Conservation (phyloP, 1,140 invertebrate genomes). For the Mya arenaria region DNA sequence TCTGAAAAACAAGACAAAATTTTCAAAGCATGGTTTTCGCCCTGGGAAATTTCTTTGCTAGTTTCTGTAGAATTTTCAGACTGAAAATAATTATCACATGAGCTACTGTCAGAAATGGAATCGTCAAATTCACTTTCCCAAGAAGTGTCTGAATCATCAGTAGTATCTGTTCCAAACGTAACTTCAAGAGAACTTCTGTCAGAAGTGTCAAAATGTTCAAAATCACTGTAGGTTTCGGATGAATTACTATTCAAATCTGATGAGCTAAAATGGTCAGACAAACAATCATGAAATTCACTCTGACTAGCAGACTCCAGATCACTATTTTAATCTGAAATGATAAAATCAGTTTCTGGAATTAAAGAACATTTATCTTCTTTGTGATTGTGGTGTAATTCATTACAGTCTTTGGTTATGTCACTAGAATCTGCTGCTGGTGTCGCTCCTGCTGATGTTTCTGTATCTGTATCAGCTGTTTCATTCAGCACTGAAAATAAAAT, state of each 20-base stretch:
- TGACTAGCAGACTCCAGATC: slow-evolving; percentile 17
- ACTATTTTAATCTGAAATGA: slow-evolving; percentile 18
- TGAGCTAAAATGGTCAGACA: slow-evolving; percentile 3
- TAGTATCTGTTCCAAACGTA: slow-evolving; percentile 28
- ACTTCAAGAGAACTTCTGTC: slow-evolving; percentile 26
- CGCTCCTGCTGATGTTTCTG: slow-evolving; percentile 11
- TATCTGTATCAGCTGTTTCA: slow-evolving; percentile 33
- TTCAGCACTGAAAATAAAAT: slow-evolving; percentile 34
- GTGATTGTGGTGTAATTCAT: slow-evolving; percentile 25
- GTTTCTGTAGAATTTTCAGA: slow-evolving; percentile 32
- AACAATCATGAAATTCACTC: slow-evolving; percentile 15
- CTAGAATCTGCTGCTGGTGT: slow-evolving; percentile 19
- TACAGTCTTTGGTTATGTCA: slow-evolving; percentile 28
- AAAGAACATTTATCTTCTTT: slow-evolving; percentile 29
- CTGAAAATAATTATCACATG: slow-evolving; percentile 22
- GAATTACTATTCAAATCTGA: slow-evolving; percentile 22
- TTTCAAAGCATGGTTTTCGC: slow-evolving; percentile 26
- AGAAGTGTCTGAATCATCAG: slow-evolving; percentile 18
- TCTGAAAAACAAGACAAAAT: slow-evolving; percentile 28
- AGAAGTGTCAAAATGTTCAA: slow-evolving; percentile 23
- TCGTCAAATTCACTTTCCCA: slow-evolving; percentile 14
- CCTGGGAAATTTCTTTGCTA: slow-evolving; percentile 18
- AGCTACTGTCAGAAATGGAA: slow-evolving; percentile 10
- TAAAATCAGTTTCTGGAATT: slow-evolving; percentile 31
- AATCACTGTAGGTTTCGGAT: slow-evolving; percentile 26